Evolutionary conservation across 2,797 vertebrate genomes (phyloP).

Genomic region (Meriones psammophilus): DNA sequence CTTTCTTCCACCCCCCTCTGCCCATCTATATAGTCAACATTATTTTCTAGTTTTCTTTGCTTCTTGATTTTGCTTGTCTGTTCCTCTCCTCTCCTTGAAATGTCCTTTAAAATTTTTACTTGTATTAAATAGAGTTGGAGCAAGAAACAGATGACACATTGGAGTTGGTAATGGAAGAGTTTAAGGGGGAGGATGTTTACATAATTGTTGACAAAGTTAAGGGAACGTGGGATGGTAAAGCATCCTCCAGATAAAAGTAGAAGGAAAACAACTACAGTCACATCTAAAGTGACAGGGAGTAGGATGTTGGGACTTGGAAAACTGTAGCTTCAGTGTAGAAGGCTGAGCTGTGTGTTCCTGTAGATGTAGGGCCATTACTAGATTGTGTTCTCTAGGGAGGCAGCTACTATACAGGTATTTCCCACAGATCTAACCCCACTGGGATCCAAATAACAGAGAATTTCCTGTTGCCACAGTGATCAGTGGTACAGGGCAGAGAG

Average conservation of each 20-base stretch:
- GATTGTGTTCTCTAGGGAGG: neutral
- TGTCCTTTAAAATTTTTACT: constrained; percentile 1
- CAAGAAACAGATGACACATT: constrained; percentile 13
- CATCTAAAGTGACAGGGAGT: neutral
- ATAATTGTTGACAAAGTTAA: constrained; percentile 10
- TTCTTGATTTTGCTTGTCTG: constrained; percentile 37
- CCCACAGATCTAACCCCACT: neutral
- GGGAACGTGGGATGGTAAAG: neutral
- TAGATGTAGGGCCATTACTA: neutral
- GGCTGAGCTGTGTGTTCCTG: constrained; percentile 16
- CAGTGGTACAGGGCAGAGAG: neutral
- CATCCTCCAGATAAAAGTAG: too few species aligned
- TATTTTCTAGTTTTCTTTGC: constrained; percentile 41
- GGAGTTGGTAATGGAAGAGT: neutral
- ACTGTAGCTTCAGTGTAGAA: neutral
- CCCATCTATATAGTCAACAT: neutral
- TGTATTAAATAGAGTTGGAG: constrained; percentile 35
- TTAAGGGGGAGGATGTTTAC: constrained; percentile 34
- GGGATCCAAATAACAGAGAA: neutral
- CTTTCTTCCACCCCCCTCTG: neutral
- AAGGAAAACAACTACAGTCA: neutral
- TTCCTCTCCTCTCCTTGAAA: neutral
- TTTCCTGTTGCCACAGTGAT: neutral
- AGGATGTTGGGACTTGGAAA: neutral
- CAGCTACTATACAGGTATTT: neutral